These are phyloP conservation scores for Endotricha flammealis DNA, from an alignment of 2,888 invertebrate genomes.

Conservation along the genomic window DNA sequence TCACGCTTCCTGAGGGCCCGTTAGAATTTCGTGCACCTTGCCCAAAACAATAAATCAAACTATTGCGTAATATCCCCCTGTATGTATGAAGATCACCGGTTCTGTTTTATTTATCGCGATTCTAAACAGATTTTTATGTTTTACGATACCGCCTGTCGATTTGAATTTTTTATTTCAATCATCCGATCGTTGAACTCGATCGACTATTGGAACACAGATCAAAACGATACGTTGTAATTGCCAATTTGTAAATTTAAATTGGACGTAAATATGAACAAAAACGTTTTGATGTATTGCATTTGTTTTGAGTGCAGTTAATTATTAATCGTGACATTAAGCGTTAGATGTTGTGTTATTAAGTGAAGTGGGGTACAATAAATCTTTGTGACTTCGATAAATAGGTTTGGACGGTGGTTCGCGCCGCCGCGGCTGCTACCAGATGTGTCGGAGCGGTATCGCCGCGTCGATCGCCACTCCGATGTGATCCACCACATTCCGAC, in stretches of 20 bases:
- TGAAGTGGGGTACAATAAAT: constrained; percentile 55
- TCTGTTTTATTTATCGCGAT: constrained; percentile 64
- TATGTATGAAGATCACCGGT: constrained; percentile 65
- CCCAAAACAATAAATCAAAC: constrained; percentile 73
- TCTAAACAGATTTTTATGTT: constrained; percentile 66
- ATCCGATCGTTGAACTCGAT: constrained; percentile 11
- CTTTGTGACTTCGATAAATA: constrained; percentile 63
- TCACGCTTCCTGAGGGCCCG: constrained; percentile 52
- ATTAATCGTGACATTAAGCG: constrained; percentile 50
- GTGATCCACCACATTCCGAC: constrained; percentile 49
- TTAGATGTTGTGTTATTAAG: constrained; percentile 51
- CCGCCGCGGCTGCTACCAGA: constrained; percentile 61
- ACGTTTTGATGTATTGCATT: constrained; percentile 25
- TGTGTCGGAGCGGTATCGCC: constrained; percentile 44
- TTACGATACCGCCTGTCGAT: constrained; percentile 37
- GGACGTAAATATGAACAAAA: constrained; percentile 19
- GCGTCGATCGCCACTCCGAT: constrained; percentile 46
- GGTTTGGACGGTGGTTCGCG: constrained; percentile 50
- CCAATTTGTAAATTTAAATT: constrained; percentile 20
- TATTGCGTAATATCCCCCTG: constrained; percentile 70
- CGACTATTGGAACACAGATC: constrained; percentile 6
- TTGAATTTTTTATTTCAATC: constrained; percentile 28
- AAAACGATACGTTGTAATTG: constrained; percentile 13
- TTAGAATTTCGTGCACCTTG: constrained; percentile 70
- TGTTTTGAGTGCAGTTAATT: constrained; percentile 31